phyloP scores from a whole-genome alignment of 2,113 vertebrate genomes.

The Platanista minor region DNA sequence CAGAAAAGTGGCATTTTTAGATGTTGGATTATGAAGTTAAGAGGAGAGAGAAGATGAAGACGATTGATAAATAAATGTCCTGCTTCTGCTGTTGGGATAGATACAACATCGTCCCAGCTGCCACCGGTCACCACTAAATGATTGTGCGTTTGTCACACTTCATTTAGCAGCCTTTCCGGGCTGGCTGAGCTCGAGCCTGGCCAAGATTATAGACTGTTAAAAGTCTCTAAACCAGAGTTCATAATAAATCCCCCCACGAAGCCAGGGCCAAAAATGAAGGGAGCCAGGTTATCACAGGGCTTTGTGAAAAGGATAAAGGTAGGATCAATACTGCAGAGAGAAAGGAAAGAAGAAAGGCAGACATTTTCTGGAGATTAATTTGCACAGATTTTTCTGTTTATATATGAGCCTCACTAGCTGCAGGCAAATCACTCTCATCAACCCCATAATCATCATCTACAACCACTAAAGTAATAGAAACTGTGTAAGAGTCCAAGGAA shows the following conservation, averaged over 20 bases:
- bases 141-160: slow-evolving; percentile 66
- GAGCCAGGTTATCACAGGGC: slow-evolving; percentile 12
- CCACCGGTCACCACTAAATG: slow-evolving; percentile 69
- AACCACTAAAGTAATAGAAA: neutral
- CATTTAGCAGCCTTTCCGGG: slow-evolving; percentile 70
- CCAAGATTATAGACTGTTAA: slow-evolving; percentile 54
- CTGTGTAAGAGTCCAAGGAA: neutral
- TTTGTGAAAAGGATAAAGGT: slow-evolving; percentile 53
- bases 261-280: neutral
- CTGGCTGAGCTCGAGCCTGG: slow-evolving; percentile 54
- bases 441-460: neutral
- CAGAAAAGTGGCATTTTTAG: slow-evolving; percentile 20
- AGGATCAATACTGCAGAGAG: slow-evolving; percentile 34
- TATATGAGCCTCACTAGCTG: neutral
- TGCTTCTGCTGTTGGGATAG: slow-evolving; percentile 58
- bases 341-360: slow-evolving; percentile 38
- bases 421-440: neutral
- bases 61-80: slow-evolving; percentile 70
- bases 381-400: slow-evolving; percentile 41
- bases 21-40: neutral
- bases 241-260: slow-evolving; percentile 33
- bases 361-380: slow-evolving; percentile 33
- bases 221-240: slow-evolving; percentile 40
- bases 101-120: slow-evolving; percentile 55
- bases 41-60: neutral